These are phyloP conservation scores for Drosophila erecta DNA, from an alignment of 1,140 invertebrate species.

Conservation along the genomic window DNA sequence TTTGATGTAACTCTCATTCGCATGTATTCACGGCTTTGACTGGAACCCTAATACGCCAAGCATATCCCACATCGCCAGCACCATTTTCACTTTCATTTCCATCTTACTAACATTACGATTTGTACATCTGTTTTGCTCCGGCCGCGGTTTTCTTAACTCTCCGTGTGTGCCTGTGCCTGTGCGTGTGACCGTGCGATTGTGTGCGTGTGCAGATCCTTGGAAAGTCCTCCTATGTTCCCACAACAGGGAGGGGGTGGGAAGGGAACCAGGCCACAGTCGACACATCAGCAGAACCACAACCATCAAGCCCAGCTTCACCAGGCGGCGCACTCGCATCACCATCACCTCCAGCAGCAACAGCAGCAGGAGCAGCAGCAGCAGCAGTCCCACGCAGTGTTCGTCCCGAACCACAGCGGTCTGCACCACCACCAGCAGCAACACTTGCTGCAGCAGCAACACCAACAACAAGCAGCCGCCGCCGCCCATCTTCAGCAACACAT, in stretches of 20 bases:
- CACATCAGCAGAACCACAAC: conserved; percentile 71
- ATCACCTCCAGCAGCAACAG: conserved; percentile 54
- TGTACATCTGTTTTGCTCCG: conserved; percentile 69
- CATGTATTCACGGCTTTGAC: conserved; percentile 19
- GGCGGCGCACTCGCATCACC: conserved; percentile 58
- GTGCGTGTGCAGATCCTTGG: conserved; percentile 67
- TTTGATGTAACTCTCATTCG: background rate
- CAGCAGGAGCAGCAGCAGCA: background rate
- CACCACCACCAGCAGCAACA: conserved; percentile 57
- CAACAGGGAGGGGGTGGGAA: conserved; percentile 84
- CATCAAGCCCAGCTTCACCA: conserved; percentile 69
- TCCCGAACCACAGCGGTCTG: conserved; percentile 42
- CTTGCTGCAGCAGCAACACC: conserved; percentile 43
- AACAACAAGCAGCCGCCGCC: conserved; percentile 52
- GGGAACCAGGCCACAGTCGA: conserved; percentile 81
- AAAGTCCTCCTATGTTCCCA: conserved; percentile 83
- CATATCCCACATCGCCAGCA: conserved; percentile 13
- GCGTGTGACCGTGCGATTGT: conserved; percentile 40
- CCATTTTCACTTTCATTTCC: conserved; percentile 55
- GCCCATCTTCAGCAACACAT: no score
- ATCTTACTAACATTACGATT: conserved; percentile 79
- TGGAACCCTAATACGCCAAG: conserved; percentile 12
- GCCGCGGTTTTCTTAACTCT: conserved; percentile 31
- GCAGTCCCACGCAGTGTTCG: conserved; percentile 54
- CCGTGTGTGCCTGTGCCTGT: conserved; percentile 31